Evolutionary conservation across 2,888 invertebrate species (phyloP).

Genomic region (Hypomecis atomaria): DNA sequence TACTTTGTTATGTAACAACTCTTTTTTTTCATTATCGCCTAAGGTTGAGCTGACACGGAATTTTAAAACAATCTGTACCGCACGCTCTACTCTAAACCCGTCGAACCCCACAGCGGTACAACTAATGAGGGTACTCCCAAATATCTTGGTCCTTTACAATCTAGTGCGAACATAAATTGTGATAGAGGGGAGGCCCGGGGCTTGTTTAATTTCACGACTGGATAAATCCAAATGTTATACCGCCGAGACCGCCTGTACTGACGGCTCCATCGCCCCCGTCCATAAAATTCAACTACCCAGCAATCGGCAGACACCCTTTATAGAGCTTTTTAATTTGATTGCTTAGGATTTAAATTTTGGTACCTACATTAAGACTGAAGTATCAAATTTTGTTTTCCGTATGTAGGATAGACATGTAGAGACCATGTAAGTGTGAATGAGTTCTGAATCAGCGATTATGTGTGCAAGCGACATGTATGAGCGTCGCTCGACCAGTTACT

Average conservation of each 20-base stretch:
- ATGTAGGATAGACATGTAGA: background rate
- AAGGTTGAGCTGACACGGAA: background rate
- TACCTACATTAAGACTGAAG: constrained; percentile 7
- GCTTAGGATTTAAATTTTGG: constrained; percentile 20
- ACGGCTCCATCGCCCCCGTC: constrained; percentile 66
- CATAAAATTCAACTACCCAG: constrained; percentile 67
- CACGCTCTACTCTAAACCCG: constrained; percentile 1
- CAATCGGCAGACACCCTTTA: constrained; percentile 41
- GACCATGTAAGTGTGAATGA: no score
- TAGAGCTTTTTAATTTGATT: constrained; percentile 34
- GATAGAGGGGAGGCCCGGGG: constrained; percentile 74
- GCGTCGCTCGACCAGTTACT: no score
- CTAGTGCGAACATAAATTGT: constrained; percentile 82
- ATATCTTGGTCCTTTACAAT: constrained; percentile 70
- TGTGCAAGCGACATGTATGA: no score
- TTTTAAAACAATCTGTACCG: background rate
- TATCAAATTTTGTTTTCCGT: background rate
- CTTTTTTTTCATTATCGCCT: background rate
- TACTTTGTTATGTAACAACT: no score
- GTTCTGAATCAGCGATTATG: no score
- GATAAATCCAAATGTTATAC: constrained; percentile 82
- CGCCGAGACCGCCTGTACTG: constrained; percentile 60
- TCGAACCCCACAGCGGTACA: constrained; percentile 41
- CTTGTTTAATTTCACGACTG: constrained; percentile 83
- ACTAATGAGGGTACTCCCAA: constrained; percentile 73